These are phyloP conservation scores for Leptothorax acervorum DNA, from an alignment of 2,888 invertebrate genomes.

Conservation along the genomic window DNA sequence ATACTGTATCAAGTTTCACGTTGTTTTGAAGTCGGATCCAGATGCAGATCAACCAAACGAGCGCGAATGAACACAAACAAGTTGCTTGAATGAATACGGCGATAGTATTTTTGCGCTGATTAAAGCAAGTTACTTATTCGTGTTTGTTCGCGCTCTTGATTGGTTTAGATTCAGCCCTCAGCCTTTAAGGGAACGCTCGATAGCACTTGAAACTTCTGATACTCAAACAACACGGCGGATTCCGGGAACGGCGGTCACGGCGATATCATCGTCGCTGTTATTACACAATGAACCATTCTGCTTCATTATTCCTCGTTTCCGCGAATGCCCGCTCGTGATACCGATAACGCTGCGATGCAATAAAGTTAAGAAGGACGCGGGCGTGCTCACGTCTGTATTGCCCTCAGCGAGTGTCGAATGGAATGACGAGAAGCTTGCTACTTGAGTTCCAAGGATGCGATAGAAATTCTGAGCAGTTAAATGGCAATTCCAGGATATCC, in stretches of 20 bases:
- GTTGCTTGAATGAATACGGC: background rate
- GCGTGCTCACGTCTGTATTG: constrained; percentile 27
- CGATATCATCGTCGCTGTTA: constrained; percentile 60
- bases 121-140: background rate
- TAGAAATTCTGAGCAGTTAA: background rate
- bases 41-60: background rate
- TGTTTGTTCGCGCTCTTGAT: background rate
- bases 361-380: constrained; percentile 60
- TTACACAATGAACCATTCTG: constrained; percentile 75
- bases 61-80: background rate
- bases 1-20: background rate
- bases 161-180: background rate
- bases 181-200: background rate
- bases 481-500: background rate
- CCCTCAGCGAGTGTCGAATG: background rate
- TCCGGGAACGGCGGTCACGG: background rate
- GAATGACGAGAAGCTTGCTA: background rate
- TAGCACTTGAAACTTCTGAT: background rate
- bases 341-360: constrained; percentile 64
- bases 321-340: constrained; percentile 66
- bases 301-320: constrained; percentile 72
- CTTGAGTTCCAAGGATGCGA: background rate
- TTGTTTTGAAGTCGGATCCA: background rate
- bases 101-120: background rate
- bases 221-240: constrained; percentile 6